Evolutionary conservation across 2,888 invertebrate species (phyloP).

Genomic region (Polyommatus iphigenia): DNA sequence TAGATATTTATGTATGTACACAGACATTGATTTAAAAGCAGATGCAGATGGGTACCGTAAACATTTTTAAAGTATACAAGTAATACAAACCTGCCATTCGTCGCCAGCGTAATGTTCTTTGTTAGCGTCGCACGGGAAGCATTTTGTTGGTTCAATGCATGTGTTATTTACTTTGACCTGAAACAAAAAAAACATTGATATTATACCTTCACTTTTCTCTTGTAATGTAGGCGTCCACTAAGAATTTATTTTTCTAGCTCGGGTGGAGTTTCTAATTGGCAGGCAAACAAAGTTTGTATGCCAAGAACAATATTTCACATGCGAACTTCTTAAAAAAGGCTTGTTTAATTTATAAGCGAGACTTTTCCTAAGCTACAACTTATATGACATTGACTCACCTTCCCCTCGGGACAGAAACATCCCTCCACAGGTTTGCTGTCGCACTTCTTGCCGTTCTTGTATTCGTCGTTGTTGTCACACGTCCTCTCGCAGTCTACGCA

Average conservation of each 20-base stretch:
- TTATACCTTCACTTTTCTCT: no score
- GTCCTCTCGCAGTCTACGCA: constrained; percentile 82
- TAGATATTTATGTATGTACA: neutral
- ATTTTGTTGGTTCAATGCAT: constrained; percentile 84
- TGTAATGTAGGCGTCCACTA: no score
- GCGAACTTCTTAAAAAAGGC: no score
- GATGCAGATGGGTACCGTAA: no score
- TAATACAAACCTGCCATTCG: constrained; percentile 77
- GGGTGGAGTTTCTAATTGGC: no score
- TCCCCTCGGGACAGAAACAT: constrained; percentile 90
- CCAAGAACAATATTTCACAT: no score
- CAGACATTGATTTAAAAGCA: no score
- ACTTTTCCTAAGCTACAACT: no score
- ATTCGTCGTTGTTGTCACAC: constrained; percentile 81
- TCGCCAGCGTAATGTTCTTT: constrained; percentile 86
- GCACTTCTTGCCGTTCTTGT: constrained; percentile 67
- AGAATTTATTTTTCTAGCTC: no score
- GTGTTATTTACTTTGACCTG: constrained; percentile 85
- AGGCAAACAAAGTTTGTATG: no score
- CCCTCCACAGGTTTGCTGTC: constrained; percentile 82
- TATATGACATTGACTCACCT: constrained; percentile 65
- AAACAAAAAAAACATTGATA: no score
- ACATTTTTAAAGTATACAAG: neutral
- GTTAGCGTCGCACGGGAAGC: constrained; percentile 86
- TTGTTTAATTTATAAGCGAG: neutral